These are phyloP conservation scores for Microchrysa polita DNA, from an alignment of 2,888 invertebrate genomes.

Conservation along the genomic window DNA sequence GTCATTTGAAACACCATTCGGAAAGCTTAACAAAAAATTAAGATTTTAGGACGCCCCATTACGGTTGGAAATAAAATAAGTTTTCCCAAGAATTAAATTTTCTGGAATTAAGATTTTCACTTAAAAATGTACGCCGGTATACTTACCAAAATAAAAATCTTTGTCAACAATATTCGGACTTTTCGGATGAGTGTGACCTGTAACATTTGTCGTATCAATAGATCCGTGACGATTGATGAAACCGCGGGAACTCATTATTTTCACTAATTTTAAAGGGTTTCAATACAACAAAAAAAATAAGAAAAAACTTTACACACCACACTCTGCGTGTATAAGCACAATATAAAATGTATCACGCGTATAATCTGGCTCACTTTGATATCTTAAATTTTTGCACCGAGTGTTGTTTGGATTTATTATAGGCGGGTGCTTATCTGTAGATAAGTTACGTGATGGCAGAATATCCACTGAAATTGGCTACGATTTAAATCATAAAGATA, in stretches of 20 bases:
- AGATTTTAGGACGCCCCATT: no score
- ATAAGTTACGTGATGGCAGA: no score
- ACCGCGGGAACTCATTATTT: conserved; percentile 53
- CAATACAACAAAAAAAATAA: not conserved
- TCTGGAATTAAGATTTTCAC: no score
- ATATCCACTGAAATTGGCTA: no score
- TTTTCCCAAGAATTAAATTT: no score
- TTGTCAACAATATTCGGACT: conserved; percentile 45
- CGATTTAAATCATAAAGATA: not conserved
- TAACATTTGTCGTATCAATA: conserved; percentile 44
- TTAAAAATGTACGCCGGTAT: no score
- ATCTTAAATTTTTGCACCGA: not conserved
- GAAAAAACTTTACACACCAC: not conserved
- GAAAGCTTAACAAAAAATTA: no score
- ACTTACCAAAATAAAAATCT: conserved; percentile 44
- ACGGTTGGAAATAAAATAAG: no score
- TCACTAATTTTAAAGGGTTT: conserved; percentile 1
- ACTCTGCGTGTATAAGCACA: no score
- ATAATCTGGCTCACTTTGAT: not conserved
- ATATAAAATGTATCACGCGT: not conserved
- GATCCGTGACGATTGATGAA: conserved; percentile 51
- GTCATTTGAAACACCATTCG: no score
- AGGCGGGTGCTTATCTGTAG: no score
- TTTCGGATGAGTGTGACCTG: conserved; percentile 37
- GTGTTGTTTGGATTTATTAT: not conserved